Conservation (phyloP, 2,113 vertebrate genomes). For the Sapayoa aenigma region DNA sequence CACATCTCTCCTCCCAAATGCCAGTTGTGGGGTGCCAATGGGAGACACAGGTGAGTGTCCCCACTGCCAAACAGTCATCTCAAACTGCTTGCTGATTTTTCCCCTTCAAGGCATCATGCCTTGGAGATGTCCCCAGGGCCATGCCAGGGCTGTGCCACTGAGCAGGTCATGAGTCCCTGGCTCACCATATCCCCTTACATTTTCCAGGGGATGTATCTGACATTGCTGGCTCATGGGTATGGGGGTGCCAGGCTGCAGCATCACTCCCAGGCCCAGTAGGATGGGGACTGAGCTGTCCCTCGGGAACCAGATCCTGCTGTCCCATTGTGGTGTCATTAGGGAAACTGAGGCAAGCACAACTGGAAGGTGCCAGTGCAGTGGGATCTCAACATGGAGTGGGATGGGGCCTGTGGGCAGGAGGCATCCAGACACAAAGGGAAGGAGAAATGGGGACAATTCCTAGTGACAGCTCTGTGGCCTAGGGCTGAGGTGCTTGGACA, state of each 20-base stretch:
- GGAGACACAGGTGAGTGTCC: background rate
- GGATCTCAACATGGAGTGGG: background rate
- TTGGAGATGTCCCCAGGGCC: rapidly evolving
- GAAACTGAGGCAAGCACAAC: background rate
- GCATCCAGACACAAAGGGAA: background rate
- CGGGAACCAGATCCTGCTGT: rapidly evolving
- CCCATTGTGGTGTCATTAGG: background rate
- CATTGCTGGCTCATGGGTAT: rapidly evolving
- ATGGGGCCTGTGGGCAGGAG: background rate
- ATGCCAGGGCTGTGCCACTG: background rate
- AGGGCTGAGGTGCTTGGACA: rapidly evolving
- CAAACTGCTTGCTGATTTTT: background rate
- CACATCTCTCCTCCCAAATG: background rate
- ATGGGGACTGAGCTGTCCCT: background rate
- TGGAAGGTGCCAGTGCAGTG: rapidly evolving
- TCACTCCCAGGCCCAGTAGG: background rate
- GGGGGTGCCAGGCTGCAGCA: background rate
- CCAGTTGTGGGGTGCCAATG: background rate
- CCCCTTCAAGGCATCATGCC: background rate
- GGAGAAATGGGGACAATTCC: background rate
- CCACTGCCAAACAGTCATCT: background rate
- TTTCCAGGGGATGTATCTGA: rapidly evolving
- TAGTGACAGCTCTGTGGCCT: background rate
- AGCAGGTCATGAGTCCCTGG: background rate
- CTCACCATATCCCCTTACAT: rapidly evolving